A percentile compares a stretch with the other conserved stretches of the same genome.
Evolutionary conservation across 92 coral and sea anemone genomes (phyloP).

Genomic region (Isaurus tuberculatus): DNA sequence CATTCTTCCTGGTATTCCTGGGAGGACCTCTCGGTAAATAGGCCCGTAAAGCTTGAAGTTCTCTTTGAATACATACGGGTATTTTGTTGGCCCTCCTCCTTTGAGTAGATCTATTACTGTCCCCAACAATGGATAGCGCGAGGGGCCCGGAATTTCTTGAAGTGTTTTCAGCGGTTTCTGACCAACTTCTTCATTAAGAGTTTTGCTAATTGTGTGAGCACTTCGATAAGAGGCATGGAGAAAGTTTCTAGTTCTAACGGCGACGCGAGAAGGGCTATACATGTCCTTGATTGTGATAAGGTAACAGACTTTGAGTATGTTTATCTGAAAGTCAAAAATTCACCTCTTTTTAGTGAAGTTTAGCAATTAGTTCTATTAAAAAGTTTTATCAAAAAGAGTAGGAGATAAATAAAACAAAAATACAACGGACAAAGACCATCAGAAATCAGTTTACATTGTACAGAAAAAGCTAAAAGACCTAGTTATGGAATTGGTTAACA

Average conservation of each 20-base stretch:
- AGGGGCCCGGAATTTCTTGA: constrained; percentile 47
- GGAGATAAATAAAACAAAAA: too few species aligned
- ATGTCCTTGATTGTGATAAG: neutral
- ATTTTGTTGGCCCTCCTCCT: constrained; percentile 32
- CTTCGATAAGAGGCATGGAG: neutral
- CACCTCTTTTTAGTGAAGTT: too few species aligned
- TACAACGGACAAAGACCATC: too few species aligned
- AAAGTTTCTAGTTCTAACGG: neutral
- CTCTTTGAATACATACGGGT: neutral
- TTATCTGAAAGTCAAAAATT: neutral
- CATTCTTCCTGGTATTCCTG: constrained; percentile 35
- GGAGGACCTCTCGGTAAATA: constrained; percentile 48
- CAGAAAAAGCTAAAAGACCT: too few species aligned
- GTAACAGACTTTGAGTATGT: neutral
- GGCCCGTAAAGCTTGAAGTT: constrained; percentile 43
- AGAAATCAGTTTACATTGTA: too few species aligned
- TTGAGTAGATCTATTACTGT: constrained; percentile 41
- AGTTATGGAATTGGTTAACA: too few species aligned
- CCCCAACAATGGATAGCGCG: constrained; percentile 43
- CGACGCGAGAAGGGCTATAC: neutral
- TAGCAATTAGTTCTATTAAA: too few species aligned
- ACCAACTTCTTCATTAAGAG: neutral
- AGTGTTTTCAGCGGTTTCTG: constrained; percentile 19
- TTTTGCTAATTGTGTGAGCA: neutral
- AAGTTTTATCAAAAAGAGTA: too few species aligned